Base-by-base conservation (phyloP, 2,797 vertebrate species). In the Mormyrus proboscirostris region DNA sequence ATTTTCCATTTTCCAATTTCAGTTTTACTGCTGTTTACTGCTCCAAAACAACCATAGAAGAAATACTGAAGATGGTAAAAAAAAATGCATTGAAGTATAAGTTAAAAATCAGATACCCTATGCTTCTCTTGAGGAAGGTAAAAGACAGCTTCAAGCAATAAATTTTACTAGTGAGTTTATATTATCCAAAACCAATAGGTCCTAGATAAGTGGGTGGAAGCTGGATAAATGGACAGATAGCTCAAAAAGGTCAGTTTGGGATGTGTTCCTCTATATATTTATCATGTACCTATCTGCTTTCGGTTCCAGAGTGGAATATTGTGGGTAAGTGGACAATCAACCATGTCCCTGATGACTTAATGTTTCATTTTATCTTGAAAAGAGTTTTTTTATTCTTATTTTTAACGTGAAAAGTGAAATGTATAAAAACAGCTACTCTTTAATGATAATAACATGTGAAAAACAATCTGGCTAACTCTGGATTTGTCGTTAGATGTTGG, bases 401-500 rank as follows among this genome's bases (percentile, higher is more conserved):
- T 47, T 47, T 82, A 82, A 82, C 8, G 3, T 47, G 38, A 44
- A 47, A 82, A 47, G 16, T 41, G 19, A 47, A 82, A 82, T 22
- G 19, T 82, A 47, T 47, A 79, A 82, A 47, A 41, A 47, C 41
- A 22, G 76, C 76, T 82, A 82, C 41, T 41, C 76, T 47, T 82
- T 82, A 82, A 82, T 82, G 76, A 82, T 82, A 82, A 44, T 82
- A 82, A 19, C 76, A 82, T 82, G 16, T n/a, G 41, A n/a, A 76
- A 82, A 82, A 82, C 41, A 82, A 82, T 82, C 14, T 47, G 76
- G 76, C 41, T 47, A 82, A 82, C 41, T 82, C 76, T 82, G 76
- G 76, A 82, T 82, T 82, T 22, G 41, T 82, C 76, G 1, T 82
- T 82, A 47, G 41, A 44, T 19, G 19, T 19, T n/a, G 14, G 41